phyloP scores from a whole-genome alignment of 2,888 invertebrate species.

The Diarsia mendica region DNA sequence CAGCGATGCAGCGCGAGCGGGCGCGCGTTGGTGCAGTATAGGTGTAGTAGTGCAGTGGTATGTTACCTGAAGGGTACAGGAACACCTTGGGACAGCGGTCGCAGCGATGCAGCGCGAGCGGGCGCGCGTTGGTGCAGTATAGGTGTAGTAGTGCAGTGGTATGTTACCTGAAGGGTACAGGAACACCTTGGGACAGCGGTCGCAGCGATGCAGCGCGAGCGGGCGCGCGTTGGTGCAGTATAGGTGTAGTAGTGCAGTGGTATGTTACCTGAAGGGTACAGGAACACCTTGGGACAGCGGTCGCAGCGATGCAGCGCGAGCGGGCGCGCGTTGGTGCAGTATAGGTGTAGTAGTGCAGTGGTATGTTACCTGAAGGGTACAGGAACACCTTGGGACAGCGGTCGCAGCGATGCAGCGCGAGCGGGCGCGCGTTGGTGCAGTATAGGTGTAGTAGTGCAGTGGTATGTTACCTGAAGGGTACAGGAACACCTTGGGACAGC shows the following conservation, averaged over 20 bases:
- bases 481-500: slow-evolving; percentile 80
- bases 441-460: no score
- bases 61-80: slow-evolving; percentile 72
- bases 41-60: not conserved
- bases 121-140: slow-evolving; percentile 78
- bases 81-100: slow-evolving; percentile 82
- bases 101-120: slow-evolving; percentile 92
- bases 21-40: slow-evolving; percentile 76
- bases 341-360: no score
- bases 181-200: slow-evolving; percentile 81
- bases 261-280: slow-evolving; percentile 69
- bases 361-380: slow-evolving; percentile 65
- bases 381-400: slow-evolving; percentile 80
- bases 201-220: slow-evolving; percentile 92
- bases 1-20: slow-evolving; percentile 92
- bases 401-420: slow-evolving; percentile 92
- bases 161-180: slow-evolving; percentile 70
- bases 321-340: slow-evolving; percentile 80
- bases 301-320: slow-evolving; percentile 92
- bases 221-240: slow-evolving; percentile 81
- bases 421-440: slow-evolving; percentile 82
- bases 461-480: slow-evolving; percentile 65
- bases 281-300: slow-evolving; percentile 78
- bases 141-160: not conserved
- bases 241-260: no score